Evolutionary conservation across 2,113 vertebrate genomes (phyloP), one percentile per base, ranked within the genome.

Genomic region (Drymodes brunneopygia): DNA sequence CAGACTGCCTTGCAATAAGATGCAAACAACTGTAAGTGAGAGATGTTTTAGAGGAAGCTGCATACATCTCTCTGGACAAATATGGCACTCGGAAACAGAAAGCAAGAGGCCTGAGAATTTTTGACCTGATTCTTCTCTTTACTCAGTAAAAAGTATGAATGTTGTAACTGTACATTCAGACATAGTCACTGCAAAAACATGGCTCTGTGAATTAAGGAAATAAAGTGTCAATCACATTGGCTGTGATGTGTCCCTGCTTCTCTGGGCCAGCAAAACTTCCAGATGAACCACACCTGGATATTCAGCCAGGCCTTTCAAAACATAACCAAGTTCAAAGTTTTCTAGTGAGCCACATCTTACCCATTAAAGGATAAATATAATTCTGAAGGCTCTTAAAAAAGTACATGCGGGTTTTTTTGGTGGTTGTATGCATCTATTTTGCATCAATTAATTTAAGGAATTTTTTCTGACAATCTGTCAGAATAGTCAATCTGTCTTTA

Each of bases 401-500:
- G 69, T 82, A 36, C 33, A 6, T 22, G 25, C 5, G 0, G 15
- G 4, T 4, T 51, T 84, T 86, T 65, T 14, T 12, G 20, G 60
- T 72, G 24, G 72, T 65, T 91, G 45, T 67, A 81, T n/a, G 16
- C 88, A 48, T 91, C 71, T 86, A 80, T 95, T 92, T 94, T 69
- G 8, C 42, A 77, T 48, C 66, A 82, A 94, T 93, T 93, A 95
- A 95, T 94, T 88, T 73, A 96, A 94, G 60, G 93, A 88, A 88
- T 58, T 42, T 44, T 77, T 95, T 85, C 84, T 86, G 90, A 93
- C 92, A 95, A 70, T 78, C 71, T 93, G 86, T 92, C 92, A 94
- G 88, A 89, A 72, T 92, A 96, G 81, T 92, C 85, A 88, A 18
- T 90, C 58, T 77, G n/a, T 53, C 86, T 91, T 92, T 87, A 62